Evolutionary conservation across 64 coral and sea anemone genomes (phyloP), one percentile per base, ranked within the genome.

Genomic region (Hydrozoanthus tunicans): DNA sequence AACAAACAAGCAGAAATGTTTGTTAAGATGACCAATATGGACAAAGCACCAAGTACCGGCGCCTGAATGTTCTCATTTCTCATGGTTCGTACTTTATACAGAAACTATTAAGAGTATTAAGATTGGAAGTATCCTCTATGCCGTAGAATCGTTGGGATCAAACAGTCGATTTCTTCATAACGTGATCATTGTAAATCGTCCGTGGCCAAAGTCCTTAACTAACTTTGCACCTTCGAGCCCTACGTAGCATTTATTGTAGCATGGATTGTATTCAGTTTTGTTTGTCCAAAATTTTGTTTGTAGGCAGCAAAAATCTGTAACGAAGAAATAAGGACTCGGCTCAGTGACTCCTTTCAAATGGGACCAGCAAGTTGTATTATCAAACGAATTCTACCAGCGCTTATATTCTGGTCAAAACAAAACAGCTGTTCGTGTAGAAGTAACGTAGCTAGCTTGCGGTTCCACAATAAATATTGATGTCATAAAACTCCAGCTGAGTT

Each of bases 1-100:
- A 94, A 14, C 9, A 91, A 74, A 80, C 93, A 94, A 73, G 91
- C 70, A 43, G 15, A 70, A 26, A 78, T 80, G 61, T 94, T 94
- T 15, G 81, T 75, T 9, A 84, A 56, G 9, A 94, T 66, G 14
- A 63, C 89, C 17, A 91, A 10, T 12, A 83, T 58, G 57, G 93
- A 81, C 52, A 94, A 80, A 11, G 93, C 63, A 27, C 91, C 83
- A 10, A 96, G 71, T 59, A 82, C 6, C 0, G 80, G 60, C 1
- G 61, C 80, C 53, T 82, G 80, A 1, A 82, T 65, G 13, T 12
- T 82, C 10, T 66, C 80, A 24, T 82, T 82, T 65, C 60, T 65
- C 80, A 82, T 82, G 52, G 3, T 65, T 82, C 9, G 6, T 12
- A 32, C 10, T 52, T 52, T n/a, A 63, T 9, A 14, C 13, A 64